Conservation (phyloP, 2,797 vertebrate species). For the Malacoraja senta region DNA sequence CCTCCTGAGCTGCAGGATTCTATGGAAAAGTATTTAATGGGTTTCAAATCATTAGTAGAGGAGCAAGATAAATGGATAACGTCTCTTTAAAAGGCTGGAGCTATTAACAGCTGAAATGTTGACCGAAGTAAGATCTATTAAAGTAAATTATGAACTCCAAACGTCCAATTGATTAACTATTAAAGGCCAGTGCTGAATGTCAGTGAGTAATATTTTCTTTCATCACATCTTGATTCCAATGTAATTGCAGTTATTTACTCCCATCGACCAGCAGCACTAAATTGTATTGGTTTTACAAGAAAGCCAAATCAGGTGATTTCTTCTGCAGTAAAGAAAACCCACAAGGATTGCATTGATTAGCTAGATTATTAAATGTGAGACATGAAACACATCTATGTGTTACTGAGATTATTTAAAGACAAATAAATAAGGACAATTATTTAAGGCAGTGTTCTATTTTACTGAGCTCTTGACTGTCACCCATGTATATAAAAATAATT, state of each 20-base stretch:
- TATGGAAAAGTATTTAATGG: neutral
- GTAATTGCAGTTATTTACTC: constrained; percentile 21
- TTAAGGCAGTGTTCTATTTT: neutral
- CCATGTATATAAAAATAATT: neutral
- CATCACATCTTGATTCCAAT: neutral
- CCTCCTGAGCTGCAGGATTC: neutral
- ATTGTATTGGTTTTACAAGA: neutral
- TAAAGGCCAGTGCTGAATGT: neutral
- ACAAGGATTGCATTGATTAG: neutral
- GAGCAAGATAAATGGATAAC: neutral
- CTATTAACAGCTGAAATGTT: neutral
- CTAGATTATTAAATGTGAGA: neutral
- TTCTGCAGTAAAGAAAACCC: constrained; percentile 11
- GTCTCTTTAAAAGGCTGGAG: neutral
- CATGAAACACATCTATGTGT: neutral
- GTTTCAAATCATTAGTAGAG: neutral
- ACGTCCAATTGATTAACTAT: constrained; percentile 15
- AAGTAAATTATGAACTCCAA: neutral
- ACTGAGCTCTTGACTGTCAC: neutral
- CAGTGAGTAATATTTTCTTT: constrained; percentile 19
- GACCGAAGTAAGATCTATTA: neutral
- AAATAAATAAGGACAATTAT: neutral
- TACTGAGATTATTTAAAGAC: constrained; percentile 18
- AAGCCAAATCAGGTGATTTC: neutral
- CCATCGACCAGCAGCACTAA: neutral